Percentiles rank a stretch among this genome's conserved stretches.
phyloP scores from a whole-genome alignment of 2,113 vertebrate species.

The Lota lota region DNA sequence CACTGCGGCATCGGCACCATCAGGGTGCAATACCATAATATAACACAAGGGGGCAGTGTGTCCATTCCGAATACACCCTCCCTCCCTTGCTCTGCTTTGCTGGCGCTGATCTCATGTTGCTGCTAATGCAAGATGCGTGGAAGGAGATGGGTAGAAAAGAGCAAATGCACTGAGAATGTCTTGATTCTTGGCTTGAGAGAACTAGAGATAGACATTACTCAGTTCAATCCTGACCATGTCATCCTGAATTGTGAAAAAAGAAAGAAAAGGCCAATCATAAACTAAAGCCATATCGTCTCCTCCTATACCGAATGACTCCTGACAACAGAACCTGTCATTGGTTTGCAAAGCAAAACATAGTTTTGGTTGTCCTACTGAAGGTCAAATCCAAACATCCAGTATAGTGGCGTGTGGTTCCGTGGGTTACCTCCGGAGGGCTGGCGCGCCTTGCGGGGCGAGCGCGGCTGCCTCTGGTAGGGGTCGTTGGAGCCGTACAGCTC shows the following conservation, averaged over 20 bases:
- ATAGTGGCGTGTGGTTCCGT: background rate
- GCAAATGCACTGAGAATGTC: background rate
- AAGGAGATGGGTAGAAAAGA: slow-evolving; percentile 21
- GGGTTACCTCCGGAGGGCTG: slow-evolving; percentile 92
- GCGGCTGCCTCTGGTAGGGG: slow-evolving; percentile 93
- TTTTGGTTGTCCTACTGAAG: background rate
- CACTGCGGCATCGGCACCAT: slow-evolving; percentile 31
- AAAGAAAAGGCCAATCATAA: no score
- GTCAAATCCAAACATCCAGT: background rate
- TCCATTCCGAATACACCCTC: slow-evolving; percentile 16
- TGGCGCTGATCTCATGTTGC: slow-evolving; percentile 4
- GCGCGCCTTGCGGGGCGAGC: slow-evolving; percentile 92
- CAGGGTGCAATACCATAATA: slow-evolving; percentile 35
- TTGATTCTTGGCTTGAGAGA: no score
- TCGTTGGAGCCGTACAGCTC: slow-evolving; percentile 94
- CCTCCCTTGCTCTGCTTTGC: background rate
- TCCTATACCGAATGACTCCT: background rate
- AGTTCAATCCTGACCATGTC: no score
- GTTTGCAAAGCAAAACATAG: background rate
- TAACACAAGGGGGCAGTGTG: slow-evolving; percentile 64
- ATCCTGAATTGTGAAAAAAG: no score
- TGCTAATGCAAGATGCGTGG: slow-evolving; percentile 31
- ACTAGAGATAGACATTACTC: no score
- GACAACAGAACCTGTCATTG: background rate
- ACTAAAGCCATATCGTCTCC: no score